phyloP scores from a whole-genome alignment of 2,888 invertebrate species.

The Lacanobia oleracea region DNA sequence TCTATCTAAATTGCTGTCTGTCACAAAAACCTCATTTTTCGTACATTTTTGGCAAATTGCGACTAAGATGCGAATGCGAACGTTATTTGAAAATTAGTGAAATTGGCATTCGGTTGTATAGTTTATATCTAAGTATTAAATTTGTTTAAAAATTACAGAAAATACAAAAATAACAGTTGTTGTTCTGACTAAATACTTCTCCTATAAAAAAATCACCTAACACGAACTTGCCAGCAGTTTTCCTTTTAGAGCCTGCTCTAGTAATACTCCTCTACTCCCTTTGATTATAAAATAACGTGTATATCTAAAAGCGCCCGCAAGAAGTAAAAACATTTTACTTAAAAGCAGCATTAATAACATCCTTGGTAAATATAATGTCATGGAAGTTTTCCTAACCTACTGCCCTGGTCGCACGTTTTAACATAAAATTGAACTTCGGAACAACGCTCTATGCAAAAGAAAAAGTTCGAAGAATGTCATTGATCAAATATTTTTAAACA shows the following conservation, averaged over 20 bases:
- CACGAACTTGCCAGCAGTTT: background rate
- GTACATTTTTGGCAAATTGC: too few species aligned
- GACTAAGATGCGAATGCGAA: too few species aligned
- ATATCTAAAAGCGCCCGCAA: background rate
- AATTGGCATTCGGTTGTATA: too few species aligned
- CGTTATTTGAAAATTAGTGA: too few species aligned
- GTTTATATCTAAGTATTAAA: too few species aligned
- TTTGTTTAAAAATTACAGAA: too few species aligned
- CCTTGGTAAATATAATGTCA: slow-evolving; percentile 37
- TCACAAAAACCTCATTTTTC: too few species aligned
- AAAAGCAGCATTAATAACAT: slow-evolving; percentile 53
- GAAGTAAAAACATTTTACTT: slow-evolving; percentile 13
- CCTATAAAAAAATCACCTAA: too few species aligned
- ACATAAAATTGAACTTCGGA: slow-evolving; percentile 60
- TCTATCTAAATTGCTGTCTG: too few species aligned
- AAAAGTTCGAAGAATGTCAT: slow-evolving; percentile 52
- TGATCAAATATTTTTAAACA: slow-evolving; percentile 66
- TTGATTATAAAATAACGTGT: background rate
- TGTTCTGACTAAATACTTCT: too few species aligned
- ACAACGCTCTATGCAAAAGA: slow-evolving; percentile 40
- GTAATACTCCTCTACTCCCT: background rate
- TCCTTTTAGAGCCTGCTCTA: background rate
- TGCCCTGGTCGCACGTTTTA: slow-evolving; percentile 44
- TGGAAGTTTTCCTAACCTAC: slow-evolving; percentile 41
- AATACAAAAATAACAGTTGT: too few species aligned